Conservation (phyloP, 2,888 invertebrate species). For the Drosophila testacea region DNA sequence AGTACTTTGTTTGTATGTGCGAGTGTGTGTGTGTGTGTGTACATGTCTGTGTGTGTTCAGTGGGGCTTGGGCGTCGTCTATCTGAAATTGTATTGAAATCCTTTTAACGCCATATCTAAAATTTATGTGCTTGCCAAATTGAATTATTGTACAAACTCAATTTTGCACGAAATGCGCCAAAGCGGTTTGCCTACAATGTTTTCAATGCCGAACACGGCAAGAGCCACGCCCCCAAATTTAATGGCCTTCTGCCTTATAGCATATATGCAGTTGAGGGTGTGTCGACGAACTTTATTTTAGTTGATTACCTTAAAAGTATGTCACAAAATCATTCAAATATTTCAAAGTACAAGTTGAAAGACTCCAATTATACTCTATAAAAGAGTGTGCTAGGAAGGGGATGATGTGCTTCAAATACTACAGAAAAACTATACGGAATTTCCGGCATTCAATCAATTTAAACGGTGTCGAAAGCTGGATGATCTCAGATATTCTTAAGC, state of each 20-base stretch:
- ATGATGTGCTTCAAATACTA: too few species aligned
- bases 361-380: background rate
- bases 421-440: too few species aligned
- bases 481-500: too few species aligned
- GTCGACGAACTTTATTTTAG: slow-evolving; percentile 24
- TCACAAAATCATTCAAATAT: slow-evolving; percentile 30
- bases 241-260: slow-evolving; percentile 27
- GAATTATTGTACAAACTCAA: slow-evolving; percentile 70
- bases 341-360: background rate
- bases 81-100: slow-evolving; percentile 68
- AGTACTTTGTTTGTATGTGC: background rate
- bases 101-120: slow-evolving; percentile 69
- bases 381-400: too few species aligned
- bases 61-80: slow-evolving; percentile 19
- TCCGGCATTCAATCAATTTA: too few species aligned
- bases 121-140: slow-evolving; percentile 67
- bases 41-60: slow-evolving; percentile 2
- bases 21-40: slow-evolving; percentile 6
- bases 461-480: too few species aligned
- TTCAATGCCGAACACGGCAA: background rate
- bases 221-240: slow-evolving; percentile 36
- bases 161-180: slow-evolving; percentile 49
- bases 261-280: slow-evolving; percentile 38
- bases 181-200: slow-evolving; percentile 25
- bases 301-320: slow-evolving; percentile 45